Percentiles rank a stretch among this genome's conserved stretches.
These are phyloP conservation scores for Chamaea fasciata DNA, from an alignment of 2,113 vertebrate species.

Conservation along the genomic window DNA sequence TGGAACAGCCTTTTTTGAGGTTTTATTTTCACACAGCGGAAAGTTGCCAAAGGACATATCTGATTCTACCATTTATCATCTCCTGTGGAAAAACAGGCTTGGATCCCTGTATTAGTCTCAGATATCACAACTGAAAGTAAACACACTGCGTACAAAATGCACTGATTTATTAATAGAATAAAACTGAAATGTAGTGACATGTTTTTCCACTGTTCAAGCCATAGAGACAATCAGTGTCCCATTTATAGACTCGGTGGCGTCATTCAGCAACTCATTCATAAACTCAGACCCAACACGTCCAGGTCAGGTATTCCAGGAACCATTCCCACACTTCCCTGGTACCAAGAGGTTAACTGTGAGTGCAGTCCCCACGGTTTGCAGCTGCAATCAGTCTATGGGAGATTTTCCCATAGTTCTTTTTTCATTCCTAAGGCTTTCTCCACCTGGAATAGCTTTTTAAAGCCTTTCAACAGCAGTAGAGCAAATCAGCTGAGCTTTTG, in stretches of 20 bases:
- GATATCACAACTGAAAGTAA: slow-evolving; percentile 15
- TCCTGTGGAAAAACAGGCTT: slow-evolving; percentile 18
- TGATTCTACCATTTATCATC: slow-evolving; percentile 20
- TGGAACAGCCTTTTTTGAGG: neutral
- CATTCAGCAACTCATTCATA: slow-evolving; percentile 7
- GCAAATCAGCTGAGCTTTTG: neutral
- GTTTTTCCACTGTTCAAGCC: slow-evolving; percentile 37
- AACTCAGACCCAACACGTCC: neutral
- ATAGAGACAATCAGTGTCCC: neutral
- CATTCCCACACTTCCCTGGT: neutral
- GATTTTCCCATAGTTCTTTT: neutral
- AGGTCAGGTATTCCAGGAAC: neutral
- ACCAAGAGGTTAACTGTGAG: neutral
- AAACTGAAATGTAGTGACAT: slow-evolving; percentile 45
- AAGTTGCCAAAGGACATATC: neutral
- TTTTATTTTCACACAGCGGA: neutral
- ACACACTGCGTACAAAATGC: neutral
- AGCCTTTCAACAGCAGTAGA: neutral
- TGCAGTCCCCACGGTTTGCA: neutral
- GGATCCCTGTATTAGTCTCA: neutral
- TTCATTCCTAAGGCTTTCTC: neutral
- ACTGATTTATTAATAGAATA: slow-evolving; percentile 54
- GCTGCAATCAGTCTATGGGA: neutral
- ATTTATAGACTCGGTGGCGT: neutral
- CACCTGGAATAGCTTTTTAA: slow-evolving; percentile 40